A percentile compares a stretch with the other conserved stretches of the same genome.
phyloP scores from a whole-genome alignment of 2,113 vertebrate genomes.

The Brienomyrus longianalis region DNA sequence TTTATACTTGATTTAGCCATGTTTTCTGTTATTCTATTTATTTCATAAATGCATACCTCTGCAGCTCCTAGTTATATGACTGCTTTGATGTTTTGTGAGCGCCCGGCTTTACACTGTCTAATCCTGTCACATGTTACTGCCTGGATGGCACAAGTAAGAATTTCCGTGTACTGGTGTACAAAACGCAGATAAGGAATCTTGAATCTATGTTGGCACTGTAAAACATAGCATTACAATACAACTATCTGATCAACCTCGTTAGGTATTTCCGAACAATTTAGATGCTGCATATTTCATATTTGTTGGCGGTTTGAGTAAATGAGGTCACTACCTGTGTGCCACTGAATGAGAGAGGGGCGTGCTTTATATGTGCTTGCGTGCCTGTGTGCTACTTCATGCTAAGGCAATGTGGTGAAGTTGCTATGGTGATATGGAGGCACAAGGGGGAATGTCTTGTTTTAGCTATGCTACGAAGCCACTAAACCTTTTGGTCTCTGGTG shows the following conservation, averaged over 20 bases:
- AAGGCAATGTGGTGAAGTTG: conserved; percentile 3
- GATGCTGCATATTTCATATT: background rate
- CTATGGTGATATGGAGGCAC: conserved; percentile 6
- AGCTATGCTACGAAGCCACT: background rate
- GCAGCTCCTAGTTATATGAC: background rate
- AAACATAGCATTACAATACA: background rate
- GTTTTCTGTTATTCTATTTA: background rate
- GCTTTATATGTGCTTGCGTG: background rate
- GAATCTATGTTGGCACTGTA: background rate
- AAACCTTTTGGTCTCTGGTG: background rate
- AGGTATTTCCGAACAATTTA: background rate
- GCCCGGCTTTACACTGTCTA: background rate
- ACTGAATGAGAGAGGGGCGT: background rate
- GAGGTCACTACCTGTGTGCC: background rate
- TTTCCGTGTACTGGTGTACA: background rate
- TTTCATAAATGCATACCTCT: background rate
- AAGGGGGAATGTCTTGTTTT: background rate
- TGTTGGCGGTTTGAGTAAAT: background rate
- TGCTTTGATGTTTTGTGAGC: background rate
- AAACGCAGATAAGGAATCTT: background rate
- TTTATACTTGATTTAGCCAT: background rate
- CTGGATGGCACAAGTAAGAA: background rate
- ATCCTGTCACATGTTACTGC: background rate
- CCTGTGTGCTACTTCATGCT: background rate
- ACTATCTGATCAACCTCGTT: background rate